Evolutionary conservation across 2,113 vertebrate species (phyloP).

Genomic region (Phyllostomus discolor): DNA sequence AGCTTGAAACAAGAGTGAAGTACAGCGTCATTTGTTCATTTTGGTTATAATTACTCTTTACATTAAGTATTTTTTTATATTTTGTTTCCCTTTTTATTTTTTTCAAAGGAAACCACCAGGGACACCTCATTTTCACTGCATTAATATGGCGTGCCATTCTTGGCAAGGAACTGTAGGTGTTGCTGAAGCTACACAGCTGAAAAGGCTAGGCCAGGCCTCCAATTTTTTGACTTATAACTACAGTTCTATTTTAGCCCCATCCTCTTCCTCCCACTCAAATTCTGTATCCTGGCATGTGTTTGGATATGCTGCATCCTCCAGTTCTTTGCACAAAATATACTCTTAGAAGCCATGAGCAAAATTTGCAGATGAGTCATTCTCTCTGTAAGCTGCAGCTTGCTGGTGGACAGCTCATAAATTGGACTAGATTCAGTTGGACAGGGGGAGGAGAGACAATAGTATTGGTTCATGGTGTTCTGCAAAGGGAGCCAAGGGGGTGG

Average conservation of each 20-base stretch:
- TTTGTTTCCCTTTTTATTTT: neutral
- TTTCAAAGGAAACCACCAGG: neutral
- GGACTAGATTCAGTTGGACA: conserved; percentile 40
- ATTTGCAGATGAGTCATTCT: conserved; percentile 33
- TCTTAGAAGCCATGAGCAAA: conserved; percentile 46
- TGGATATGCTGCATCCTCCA: conserved; percentile 34
- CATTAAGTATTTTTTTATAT: neutral
- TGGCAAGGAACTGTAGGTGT: conserved; percentile 75
- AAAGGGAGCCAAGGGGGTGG: neutral
- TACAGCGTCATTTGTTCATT: neutral
- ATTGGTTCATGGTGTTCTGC: conserved; percentile 45
- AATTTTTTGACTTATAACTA: conserved; percentile 46
- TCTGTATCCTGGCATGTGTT: conserved; percentile 59
- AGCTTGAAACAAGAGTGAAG: neutral
- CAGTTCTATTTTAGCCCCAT: conserved; percentile 62
- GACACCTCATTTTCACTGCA: neutral
- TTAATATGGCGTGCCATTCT: conserved; percentile 66
- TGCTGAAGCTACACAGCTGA: conserved; percentile 76
- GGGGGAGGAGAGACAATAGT: conserved; percentile 8
- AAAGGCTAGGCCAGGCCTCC: conserved; percentile 9
- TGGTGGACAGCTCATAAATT: neutral
- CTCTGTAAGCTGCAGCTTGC: neutral
- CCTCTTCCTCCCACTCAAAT: conserved; percentile 61
- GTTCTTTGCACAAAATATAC: conserved; percentile 61
- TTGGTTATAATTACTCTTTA: conserved; percentile 5